Conservation (phyloP, 64 coral and sea anemone species). For the Montipora sp. region DNA sequence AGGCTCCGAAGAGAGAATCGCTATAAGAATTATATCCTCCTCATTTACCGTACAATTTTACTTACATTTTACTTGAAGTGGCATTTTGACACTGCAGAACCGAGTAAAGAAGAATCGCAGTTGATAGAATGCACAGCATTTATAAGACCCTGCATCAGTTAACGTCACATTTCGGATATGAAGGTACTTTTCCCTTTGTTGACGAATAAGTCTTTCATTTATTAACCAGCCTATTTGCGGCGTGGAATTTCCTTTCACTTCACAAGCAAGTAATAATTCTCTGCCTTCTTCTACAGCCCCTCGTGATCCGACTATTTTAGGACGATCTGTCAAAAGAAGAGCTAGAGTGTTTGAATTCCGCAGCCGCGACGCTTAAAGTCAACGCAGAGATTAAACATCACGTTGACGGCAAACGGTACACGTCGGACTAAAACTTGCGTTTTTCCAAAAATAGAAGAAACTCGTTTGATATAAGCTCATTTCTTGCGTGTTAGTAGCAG, state of each 20-base stretch:
- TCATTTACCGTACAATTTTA: background rate
- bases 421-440: too few species aligned
- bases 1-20: too few species aligned
- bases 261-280: background rate
- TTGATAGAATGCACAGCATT: background rate
- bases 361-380: too few species aligned
- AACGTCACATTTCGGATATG: background rate
- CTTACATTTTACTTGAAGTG: conserved; percentile 3
- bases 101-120: background rate
- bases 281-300: too few species aligned
- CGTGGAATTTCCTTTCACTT: background rate
- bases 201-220: background rate
- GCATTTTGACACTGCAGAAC: background rate
- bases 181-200: background rate
- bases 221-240: background rate
- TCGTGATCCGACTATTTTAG: background rate
- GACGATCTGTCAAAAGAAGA: background rate
- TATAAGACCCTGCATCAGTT: background rate
- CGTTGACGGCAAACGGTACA: too few species aligned
- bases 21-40: background rate
- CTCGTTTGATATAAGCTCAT: too few species aligned
- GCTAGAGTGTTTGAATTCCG: too few species aligned
- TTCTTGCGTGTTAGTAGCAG: too few species aligned
- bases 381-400: too few species aligned
- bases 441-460: too few species aligned